phyloP scores from a whole-genome alignment of 1,140 invertebrate species.

The Cataglyphis hispanica region DNA sequence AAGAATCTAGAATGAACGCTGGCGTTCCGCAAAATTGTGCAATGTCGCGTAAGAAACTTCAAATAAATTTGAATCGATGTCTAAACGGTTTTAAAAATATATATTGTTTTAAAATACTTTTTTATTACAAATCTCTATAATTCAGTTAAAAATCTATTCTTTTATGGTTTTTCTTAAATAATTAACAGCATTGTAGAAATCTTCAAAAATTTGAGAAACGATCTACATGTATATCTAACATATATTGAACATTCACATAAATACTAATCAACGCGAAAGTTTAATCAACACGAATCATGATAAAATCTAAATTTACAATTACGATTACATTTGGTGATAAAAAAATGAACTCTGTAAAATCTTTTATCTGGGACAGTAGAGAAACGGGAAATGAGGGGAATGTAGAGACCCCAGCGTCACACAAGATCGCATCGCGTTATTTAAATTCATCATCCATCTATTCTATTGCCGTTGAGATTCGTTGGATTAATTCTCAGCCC shows the following conservation, averaged over 20 bases:
- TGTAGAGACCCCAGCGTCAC: conserved; percentile 38
- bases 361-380: not conserved
- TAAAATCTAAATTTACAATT: not conserved
- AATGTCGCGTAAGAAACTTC: conserved; percentile 28
- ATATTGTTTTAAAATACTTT: not conserved
- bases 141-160: not conserved
- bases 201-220: not conserved
- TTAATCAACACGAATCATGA: not conserved
- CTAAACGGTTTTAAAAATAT: not conserved
- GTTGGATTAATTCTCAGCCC: conserved; percentile 66
- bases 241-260: not conserved
- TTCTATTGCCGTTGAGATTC: conserved; percentile 47
- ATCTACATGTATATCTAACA: not conserved
- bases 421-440: conserved; percentile 58
- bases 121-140: not conserved
- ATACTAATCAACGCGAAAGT: too few relatives aligned
- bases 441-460: conserved; percentile 60
- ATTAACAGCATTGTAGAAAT: not conserved
- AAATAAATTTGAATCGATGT: conserved; percentile 12
- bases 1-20: conserved; percentile 38
- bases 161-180: not conserved
- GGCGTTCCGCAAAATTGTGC: not conserved
- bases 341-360: not conserved
- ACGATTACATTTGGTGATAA: not conserved
- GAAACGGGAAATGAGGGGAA: not conserved